Percentiles rank a stretch among this genome's conserved stretches.
Conservation (phyloP, 2,113 vertebrate genomes). For the Centrocercus urophasianus region DNA sequence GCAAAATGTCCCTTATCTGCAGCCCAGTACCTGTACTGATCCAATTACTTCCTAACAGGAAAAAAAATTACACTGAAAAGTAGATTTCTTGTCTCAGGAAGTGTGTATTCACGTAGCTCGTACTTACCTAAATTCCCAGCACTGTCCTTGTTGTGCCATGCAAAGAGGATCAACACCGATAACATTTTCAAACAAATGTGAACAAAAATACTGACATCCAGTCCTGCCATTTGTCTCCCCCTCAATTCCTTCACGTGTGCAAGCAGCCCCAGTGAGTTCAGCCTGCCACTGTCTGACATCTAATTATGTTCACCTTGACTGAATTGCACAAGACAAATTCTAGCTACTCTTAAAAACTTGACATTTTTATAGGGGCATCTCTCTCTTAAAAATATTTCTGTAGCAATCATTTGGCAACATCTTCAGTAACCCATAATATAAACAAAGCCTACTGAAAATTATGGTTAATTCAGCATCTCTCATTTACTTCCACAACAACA, state of each 20-base stretch:
- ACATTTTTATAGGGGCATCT: not conserved
- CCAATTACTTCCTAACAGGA: not conserved
- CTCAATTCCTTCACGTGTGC: not conserved
- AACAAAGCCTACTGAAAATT: not conserved
- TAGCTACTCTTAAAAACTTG: not conserved
- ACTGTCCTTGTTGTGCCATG: not conserved
- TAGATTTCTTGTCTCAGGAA: not conserved
- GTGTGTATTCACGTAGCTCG: fast-evolving
- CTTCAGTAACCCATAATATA: conserved; percentile 10
- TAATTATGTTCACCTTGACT: not conserved
- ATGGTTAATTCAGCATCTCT: not conserved
- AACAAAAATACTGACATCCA: not conserved
- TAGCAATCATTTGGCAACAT: not conserved
- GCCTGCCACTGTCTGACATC: not conserved
- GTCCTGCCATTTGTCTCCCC: not conserved
- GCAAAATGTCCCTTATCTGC: not conserved
- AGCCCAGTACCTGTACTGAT: not conserved
- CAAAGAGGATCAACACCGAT: not conserved
- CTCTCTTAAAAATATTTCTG: not conserved
- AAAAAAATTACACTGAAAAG: not conserved
- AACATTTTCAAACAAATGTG: not conserved
- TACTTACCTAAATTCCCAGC: not conserved
- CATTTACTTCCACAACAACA: conserved; percentile 12
- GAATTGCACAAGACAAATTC: not conserved
- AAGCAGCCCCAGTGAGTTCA: not conserved